Percentiles rank a stretch among this genome's conserved stretches.
Evolutionary conservation across 2,888 invertebrate species (phyloP).

Genomic region (Anorthoa munda): DNA sequence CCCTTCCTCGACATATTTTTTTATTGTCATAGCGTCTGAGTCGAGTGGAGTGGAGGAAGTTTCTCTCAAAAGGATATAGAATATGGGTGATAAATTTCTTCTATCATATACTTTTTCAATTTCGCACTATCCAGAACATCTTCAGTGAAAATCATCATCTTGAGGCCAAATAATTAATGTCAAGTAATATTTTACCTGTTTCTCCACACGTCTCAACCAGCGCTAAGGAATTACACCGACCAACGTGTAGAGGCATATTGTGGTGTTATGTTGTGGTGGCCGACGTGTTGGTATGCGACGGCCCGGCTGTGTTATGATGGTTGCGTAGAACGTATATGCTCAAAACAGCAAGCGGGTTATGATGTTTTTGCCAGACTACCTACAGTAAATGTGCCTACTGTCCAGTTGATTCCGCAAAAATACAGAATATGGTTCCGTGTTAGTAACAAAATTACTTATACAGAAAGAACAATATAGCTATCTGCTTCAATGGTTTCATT

Average conservation of each 20-base stretch:
- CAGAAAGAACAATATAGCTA: no score
- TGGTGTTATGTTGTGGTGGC: constrained; percentile 18
- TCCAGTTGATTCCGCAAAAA: not conserved
- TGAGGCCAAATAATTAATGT: constrained; percentile 1
- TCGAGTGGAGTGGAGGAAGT: no score
- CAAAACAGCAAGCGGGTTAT: no score
- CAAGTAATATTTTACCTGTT: not conserved
- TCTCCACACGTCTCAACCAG: constrained; percentile 1
- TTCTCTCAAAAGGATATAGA: no score
- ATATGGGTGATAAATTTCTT: not conserved
- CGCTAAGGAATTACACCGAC: constrained; percentile 12
- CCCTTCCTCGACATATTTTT: no score
- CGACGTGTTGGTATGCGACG: constrained; percentile 10
- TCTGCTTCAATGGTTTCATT: not conserved
- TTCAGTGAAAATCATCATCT: not conserved
- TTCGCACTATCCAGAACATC: not conserved
- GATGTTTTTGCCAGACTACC: not conserved
- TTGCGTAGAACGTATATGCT: no score
- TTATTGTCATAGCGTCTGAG: no score
- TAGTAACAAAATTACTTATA: no score
- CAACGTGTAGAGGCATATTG: constrained; percentile 1
- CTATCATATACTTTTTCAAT: not conserved
- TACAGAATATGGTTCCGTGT: no score
- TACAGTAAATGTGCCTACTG: not conserved
- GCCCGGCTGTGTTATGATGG: not conserved